Base-by-base conservation (phyloP, 2,797 vertebrate genomes). In the Gallinago nigripennis region DNA sequence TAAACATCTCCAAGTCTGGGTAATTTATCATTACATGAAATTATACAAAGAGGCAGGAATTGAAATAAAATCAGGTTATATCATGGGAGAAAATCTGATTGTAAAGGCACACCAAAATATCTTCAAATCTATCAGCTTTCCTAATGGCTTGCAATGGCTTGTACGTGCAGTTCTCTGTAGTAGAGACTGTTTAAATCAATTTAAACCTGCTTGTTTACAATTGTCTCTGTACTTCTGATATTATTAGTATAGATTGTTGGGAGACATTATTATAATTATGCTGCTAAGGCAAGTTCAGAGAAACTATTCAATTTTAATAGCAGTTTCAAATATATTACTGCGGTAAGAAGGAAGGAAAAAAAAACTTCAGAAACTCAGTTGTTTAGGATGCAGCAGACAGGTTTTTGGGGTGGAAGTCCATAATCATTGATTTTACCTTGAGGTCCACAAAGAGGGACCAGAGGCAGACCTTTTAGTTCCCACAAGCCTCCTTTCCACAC, bases 11-110 rank as follows among this genome's bases (percentile, higher is more conserved):
- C 41, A 66, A 76, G 73, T 43, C 64, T 69, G 76, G 16, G 35
- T n/a, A 57, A 94, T 94, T 91, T 43, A 79, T 95, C 90, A 77
- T 77, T 60, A 19, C 23, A 48, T 60, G n/a, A 86, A 82, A 81
- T 90, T 77, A 63, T 25, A 85, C 85, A 73, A 50, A 66, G 63
- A 95, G 70, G 60, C 70, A 84, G 70, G 39, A 94, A 31, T 1
- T 86, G 77, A 94, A 86, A 70, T 50, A 91, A 92, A 94, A 92
- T 56, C 5, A 65, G 4, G 45, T 70, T 90, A 70, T 68, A 73
- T 46, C 1, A 1, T 70, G 51, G 79, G 70, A 95, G 41, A 56
- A 90, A 91, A 92, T 88, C 82, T 60, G 63, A 92, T 83, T 88
- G 51, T 70, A 82, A 86, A 84, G 51, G 27, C 70, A 90, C 12